Base-by-base conservation (phyloP, 2,113 vertebrate species). In the Nematolebias whitei region DNA sequence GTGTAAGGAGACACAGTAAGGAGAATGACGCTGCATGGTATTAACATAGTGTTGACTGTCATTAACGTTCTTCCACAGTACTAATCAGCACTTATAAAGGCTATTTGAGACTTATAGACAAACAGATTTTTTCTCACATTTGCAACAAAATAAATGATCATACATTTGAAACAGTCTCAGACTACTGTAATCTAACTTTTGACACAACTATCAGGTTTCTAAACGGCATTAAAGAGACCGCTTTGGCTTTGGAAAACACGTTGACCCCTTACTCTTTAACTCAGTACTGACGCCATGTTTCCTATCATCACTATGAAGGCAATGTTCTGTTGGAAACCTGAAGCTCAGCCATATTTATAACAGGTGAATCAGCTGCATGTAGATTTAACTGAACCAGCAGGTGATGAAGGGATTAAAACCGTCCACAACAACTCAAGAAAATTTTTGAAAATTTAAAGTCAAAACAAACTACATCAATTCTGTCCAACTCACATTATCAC, bases 291-390 rank as follows among this genome's bases (percentile, higher is more conserved):
- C 10, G 13, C 20, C 18, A 38, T 61, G 50, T 55, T 62, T 71
- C 22, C 58, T 38, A 55, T 40, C 12, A 47, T 32, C 60, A 40
- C 43, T 29, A 56, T 72, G 38, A 24, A 32, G 41, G 45, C 22
- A 39, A 47, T 15, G 22, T 23, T 40, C 16, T 40, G 32, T 15
- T 41, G 45, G 44, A 50, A 72, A 72, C 19, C 18, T 50, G 60
- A 71, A 23, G 52, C 38, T 32, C 59, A 38, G 20, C 53, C 45
- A 44, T 64, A 57, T 51, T 57, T 51, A 56, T 72, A 58, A 38
- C 53, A 57, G 53, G 39, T 58, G 53, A 72, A 44, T 19, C 26
- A 47, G 20, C 52, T 50, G 60, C 60, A 35, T 51, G 53, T 32
- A 43, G 38, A 44, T 23, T 43, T 35, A 50, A 38, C 16, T 38